These are phyloP conservation scores for Drosophila lowei DNA, from an alignment of 1,140 invertebrate genomes.

Conservation along the genomic window DNA sequence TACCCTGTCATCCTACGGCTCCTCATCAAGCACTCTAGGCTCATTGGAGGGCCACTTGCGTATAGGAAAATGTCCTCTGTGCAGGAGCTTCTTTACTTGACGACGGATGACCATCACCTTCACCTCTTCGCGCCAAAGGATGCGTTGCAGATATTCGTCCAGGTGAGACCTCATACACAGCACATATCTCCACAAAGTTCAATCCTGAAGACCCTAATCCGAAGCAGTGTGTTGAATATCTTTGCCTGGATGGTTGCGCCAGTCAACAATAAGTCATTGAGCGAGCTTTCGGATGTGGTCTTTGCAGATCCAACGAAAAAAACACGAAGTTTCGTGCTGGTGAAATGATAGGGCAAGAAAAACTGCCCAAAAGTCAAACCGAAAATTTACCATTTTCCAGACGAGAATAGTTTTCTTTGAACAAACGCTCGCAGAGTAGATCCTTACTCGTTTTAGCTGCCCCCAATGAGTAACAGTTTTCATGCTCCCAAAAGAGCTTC, in stretches of 20 bases:
- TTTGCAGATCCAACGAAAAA: too few relatives aligned
- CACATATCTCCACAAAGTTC: conserved; percentile 19
- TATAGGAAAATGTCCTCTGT: conserved; percentile 2
- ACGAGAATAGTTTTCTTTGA: not conserved
- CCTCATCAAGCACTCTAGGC: conserved; percentile 10
- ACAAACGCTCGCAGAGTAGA: conserved; percentile 4
- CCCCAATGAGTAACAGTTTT: not conserved
- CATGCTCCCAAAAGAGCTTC: conserved; percentile 19
- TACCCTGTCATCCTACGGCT: conserved; percentile 39
- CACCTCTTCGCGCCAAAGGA: conserved; percentile 43
- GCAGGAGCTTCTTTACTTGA: conserved; percentile 25
- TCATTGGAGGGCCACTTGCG: conserved; percentile 12
- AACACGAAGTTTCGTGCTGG: conserved; percentile 40
- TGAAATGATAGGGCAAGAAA: conserved; percentile 36
- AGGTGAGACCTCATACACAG: conserved; percentile 61
- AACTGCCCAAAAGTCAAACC: not conserved
- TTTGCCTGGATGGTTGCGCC: conserved; percentile 23
- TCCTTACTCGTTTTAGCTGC: not conserved
- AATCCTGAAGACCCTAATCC: conserved; percentile 69
- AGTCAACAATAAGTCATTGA: conserved; percentile 39
- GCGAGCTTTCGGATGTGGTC: conserved; percentile 14
- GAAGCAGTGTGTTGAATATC: conserved; percentile 58
- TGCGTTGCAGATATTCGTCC: conserved; percentile 31
- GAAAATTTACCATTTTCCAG: not conserved
- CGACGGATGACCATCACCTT: not conserved